Percentiles rank a stretch among this genome's conserved stretches.
Evolutionary conservation across 1,140 invertebrate species (phyloP).

Genomic region (Zophobas atratus): DNA sequence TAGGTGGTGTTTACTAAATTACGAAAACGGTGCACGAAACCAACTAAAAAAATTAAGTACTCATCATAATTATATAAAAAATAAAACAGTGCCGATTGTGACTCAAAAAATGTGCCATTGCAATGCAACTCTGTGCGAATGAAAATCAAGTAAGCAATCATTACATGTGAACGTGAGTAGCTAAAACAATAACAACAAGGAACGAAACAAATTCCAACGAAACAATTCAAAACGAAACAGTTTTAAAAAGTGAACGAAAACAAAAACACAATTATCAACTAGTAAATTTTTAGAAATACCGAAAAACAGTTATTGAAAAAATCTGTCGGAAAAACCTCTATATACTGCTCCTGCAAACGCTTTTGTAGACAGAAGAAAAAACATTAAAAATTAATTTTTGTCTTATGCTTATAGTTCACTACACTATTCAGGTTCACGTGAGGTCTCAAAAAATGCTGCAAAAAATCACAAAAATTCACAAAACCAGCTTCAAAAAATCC

Average conservation of each 20-base stretch:
- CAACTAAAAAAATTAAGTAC: constrained; percentile 66
- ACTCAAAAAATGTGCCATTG: constrained; percentile 72
- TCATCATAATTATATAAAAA: constrained; percentile 56
- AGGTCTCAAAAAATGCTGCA: constrained; percentile 61
- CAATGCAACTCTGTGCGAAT: constrained; percentile 77
- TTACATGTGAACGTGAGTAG: constrained; percentile 80
- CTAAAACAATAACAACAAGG: constrained; percentile 68
- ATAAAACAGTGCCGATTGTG: constrained; percentile 72
- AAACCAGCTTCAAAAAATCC: constrained; percentile 66
- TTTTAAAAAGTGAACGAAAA: constrained; percentile 16
- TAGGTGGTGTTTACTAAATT: constrained; percentile 63
- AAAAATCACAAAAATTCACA: constrained; percentile 64
- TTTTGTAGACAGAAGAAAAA: constrained; percentile 68
- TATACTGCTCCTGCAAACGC: constrained; percentile 67
- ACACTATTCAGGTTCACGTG: constrained; percentile 34
- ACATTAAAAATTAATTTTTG: constrained; percentile 46
- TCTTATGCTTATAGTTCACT: constrained; percentile 41
- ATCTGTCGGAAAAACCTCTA: constrained; percentile 61
- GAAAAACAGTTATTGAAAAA: constrained; percentile 55
- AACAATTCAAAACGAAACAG: constrained; percentile 51
- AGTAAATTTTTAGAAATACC: constrained; percentile 53
- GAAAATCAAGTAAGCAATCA: constrained; percentile 75
- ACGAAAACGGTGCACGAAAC: constrained; percentile 73
- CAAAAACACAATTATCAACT: constrained; percentile 51
- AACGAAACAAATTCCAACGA: constrained; percentile 60